Evolutionary conservation across 2,113 vertebrate genomes (phyloP), one percentile per base, ranked within the genome.

Genomic region (Nyctibius bracteatus): DNA sequence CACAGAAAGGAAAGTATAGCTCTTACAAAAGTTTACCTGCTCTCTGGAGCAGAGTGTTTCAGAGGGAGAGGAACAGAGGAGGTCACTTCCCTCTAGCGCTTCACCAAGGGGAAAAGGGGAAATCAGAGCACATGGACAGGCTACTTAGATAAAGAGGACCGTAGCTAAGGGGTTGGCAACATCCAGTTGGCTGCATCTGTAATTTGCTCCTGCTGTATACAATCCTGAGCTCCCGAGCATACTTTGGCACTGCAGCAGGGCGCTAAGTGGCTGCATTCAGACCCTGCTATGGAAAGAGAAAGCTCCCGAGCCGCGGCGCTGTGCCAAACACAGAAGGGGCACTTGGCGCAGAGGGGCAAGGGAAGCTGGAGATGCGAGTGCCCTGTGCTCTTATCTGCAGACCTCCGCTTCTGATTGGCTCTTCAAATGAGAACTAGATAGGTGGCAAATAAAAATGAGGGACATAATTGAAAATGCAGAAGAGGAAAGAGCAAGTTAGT

Each of bases 191-290:
- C 75, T 44, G 75, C 72, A 44, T 67, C 63, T 92, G 51, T 67
- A 63, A 79, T 85, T 51, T 35, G 37, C 10, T 95, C 49, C 54
- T 92, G 83, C 78, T 90, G 55, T 46, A 61, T 6, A 55, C 21
- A 89, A 28, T 11, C 30, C 81, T 17, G 47, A 52, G 88, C 82
- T 84, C 82, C 80, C 82, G 31, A 78, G 82, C 5, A 0, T 13
- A 35, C 35, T 78, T 46, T 90, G 94, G 92, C 90, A 94, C 61
- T 19, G 51, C 16, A 84, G 72, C 55, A 74, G 55, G 33, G 39
- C 8, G 6, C 75, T 78, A 71, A 95, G 82, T 30, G 59, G 79
- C 75, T 92, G 82, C 63, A 95, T 96, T 63, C 94, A 88, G 86
- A 66, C 25, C 27, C 47, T 44, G 65, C 49, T 78, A 86, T 83